These are phyloP conservation scores for Heliocidaris erythrogramma DNA, from an alignment of 35 echinoderm and acorn worm genomes.

Conservation along the genomic window DNA sequence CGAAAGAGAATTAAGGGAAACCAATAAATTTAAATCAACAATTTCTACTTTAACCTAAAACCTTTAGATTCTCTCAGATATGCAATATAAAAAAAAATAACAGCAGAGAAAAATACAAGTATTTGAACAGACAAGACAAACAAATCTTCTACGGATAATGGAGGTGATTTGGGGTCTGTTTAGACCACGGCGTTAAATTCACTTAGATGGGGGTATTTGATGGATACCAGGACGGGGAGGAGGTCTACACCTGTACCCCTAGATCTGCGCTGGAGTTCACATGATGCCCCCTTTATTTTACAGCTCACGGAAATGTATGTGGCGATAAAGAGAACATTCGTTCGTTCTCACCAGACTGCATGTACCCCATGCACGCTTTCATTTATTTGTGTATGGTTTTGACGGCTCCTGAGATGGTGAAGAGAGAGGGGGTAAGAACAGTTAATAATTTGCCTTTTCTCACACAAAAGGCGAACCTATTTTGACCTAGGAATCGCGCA, in stretches of 20 bases:
- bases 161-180: neutral
- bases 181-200: neutral
- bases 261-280: neutral
- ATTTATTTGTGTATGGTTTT: slow-evolving; percentile 2
- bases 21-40: neutral
- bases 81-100: neutral
- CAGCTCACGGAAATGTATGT: neutral
- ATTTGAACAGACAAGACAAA: neutral
- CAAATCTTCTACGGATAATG: neutral
- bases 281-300: neutral
- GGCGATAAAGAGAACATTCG: neutral
- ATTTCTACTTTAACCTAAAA: too few relatives aligned
- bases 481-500: slow-evolving; percentile 19
- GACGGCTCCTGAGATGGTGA: neutral
- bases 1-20: neutral
- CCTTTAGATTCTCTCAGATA: neutral
- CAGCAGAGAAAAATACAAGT: neutral
- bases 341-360: neutral
- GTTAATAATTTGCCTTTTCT: neutral
- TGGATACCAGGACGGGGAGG: neutral
- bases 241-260: neutral
- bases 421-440: slow-evolving; percentile 7
- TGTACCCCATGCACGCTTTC: neutral
- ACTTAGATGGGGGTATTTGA: neutral
- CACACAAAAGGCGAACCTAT: slow-evolving; percentile 8